Base-by-base conservation (phyloP, 1,140 invertebrate genomes). In the Drosophila truncata region DNA sequence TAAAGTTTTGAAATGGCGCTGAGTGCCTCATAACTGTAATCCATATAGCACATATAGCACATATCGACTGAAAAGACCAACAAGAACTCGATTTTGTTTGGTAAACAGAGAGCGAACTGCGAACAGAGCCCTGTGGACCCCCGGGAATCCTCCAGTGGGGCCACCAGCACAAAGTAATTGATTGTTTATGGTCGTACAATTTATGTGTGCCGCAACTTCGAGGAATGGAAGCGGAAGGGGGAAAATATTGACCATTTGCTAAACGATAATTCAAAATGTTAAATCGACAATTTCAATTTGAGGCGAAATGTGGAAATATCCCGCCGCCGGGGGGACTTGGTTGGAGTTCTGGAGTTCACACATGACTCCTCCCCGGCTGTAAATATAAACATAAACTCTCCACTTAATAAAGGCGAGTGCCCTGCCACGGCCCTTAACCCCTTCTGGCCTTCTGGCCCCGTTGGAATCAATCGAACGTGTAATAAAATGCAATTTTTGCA, bases 191-290 rank as follows among this genome's bases (percentile, higher is more conserved):
- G 84, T 59, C 79, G 62, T 70, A 84, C 84, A 88, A 84, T 88
- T 87, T 87, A 87, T 87, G 84, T 88, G 71, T 80, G 62, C 44
- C 71, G 77, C 83, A 80, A 73, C 59, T 76, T 63, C 29, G 70
- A 23, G 78, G 54, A 39, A 33, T 11, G 14, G 57, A 16, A 80
- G 73, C 10, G 47, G 57, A 25, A 33, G 11, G 23, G 31, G 76
- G 39, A 78, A 88, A 87, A 88, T 88, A 88, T 88, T 87, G 84
- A 87, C 84, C 84, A 88, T 88, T 88, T 88, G 84, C 84, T 88
- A 88, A 88, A 88, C 84, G 84, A 88, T 88, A 88, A 88, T 88
- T 88, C 84, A 88, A 88, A 88, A 88, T 88, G 80, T 88, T 88
- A 88, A 88, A 88, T 88, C 84, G 84, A 88, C 84, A 88, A 88